phyloP scores from a whole-genome alignment of 2,113 vertebrate genomes.

The Thalassarche chlororhynchos region DNA sequence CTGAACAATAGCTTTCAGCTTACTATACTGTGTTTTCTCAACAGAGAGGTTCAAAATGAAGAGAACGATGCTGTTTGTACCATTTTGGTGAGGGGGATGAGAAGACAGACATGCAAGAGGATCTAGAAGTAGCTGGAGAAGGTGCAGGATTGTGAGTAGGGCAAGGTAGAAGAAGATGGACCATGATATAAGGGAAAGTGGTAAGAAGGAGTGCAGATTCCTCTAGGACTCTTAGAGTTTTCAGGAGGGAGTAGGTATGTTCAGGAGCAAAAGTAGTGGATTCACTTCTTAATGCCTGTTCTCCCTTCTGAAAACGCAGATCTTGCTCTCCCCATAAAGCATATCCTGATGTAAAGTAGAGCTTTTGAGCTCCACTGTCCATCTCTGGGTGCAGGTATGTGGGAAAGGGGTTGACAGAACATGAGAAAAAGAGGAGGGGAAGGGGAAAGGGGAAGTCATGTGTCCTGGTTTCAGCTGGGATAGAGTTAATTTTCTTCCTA shows the following conservation, averaged over 20 bases:
- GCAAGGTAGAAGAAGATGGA: not conserved
- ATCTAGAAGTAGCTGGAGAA: not conserved
- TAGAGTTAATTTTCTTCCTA: no score
- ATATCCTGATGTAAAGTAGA: not conserved
- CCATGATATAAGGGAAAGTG: not conserved
- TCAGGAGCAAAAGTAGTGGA: not conserved
- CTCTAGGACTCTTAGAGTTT: not conserved
- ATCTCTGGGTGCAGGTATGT: no score
- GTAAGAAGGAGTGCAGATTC: not conserved
- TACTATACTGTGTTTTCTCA: not conserved
- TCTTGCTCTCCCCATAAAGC: not conserved
- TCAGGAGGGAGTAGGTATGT: not conserved
- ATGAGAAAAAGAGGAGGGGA: not conserved
- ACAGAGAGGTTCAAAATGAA: not conserved
- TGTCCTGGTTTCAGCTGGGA: no score
- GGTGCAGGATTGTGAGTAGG: not conserved
- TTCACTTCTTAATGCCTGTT: not conserved
- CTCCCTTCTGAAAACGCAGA: not conserved
- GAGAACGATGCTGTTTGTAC: not conserved
- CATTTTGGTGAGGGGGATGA: not conserved
- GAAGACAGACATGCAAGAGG: no score
- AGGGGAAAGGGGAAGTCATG: not conserved
- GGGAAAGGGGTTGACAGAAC: not conserved
- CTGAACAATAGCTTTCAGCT: not conserved
- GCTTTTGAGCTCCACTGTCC: not conserved